These are phyloP conservation scores for Spatula versicolor DNA, from an alignment of 2,797 vertebrate species.

Conservation along the genomic window DNA sequence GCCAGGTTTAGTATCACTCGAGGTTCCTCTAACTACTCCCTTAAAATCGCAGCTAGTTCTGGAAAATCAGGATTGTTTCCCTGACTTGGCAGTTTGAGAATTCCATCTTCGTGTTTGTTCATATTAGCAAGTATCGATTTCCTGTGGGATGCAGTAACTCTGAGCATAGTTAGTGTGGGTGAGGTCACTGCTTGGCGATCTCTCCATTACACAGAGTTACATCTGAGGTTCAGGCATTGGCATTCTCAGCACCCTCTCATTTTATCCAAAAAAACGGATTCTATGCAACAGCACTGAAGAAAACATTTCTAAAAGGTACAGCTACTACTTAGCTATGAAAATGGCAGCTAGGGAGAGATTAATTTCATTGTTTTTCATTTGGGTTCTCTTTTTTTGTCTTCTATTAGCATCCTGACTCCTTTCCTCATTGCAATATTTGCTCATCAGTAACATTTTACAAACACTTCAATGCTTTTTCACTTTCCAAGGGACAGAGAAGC, in stretches of 20 bases:
- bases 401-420: background rate
- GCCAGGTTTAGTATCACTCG: background rate
- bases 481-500: background rate
- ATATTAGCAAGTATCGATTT: background rate
- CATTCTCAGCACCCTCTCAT: background rate
- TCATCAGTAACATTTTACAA: background rate
- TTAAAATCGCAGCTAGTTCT: constrained; percentile 13
- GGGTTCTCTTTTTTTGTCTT: background rate
- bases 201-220: background rate
- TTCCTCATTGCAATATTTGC: background rate
- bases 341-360: background rate
- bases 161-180: rapidly evolving
- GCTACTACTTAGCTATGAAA: background rate
- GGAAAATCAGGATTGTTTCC: background rate
- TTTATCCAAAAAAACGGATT: background rate
- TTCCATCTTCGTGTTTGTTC: constrained; percentile 34
- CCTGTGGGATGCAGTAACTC: background rate
- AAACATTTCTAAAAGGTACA: background rate
- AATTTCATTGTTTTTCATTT: background rate
- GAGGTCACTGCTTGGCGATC: background rate
- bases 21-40: background rate
- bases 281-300: background rate
- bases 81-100: background rate
- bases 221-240: background rate
- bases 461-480: background rate